Percentiles rank a stretch among this genome's conserved stretches.
Evolutionary conservation across 2,888 invertebrate genomes (phyloP).

Genomic region (Ferrisia virgata): DNA sequence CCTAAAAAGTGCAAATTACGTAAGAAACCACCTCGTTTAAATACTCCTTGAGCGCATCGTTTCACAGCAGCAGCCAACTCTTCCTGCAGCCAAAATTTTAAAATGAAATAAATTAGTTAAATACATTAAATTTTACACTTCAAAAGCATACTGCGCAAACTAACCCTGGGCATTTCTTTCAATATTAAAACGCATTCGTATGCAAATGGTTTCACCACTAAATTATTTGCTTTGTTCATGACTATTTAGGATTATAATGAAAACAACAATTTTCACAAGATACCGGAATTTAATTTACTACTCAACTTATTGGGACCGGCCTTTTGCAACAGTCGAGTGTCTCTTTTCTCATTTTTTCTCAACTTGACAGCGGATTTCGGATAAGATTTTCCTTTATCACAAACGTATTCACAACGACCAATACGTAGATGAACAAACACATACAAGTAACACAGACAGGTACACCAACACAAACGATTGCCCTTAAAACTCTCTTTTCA

Average conservation of each 20-base stretch:
- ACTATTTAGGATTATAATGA: neutral
- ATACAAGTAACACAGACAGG: too few relatives aligned
- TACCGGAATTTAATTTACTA: too few relatives aligned
- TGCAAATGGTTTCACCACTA: neutral
- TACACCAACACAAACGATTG: too few relatives aligned
- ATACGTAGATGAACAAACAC: too few relatives aligned
- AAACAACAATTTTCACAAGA: too few relatives aligned
- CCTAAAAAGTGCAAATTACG: conserved; percentile 22
- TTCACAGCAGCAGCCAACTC: neutral
- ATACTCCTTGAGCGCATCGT: neutral
- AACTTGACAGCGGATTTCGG: too few relatives aligned
- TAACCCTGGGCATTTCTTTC: conserved; percentile 10
- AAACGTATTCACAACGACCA: too few relatives aligned
- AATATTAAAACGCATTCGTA: conserved; percentile 16
- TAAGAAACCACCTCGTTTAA: neutral
- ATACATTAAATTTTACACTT: too few relatives aligned
- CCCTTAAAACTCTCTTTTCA: neutral
- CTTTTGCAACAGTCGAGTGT: too few relatives aligned
- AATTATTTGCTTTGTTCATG: neutral
- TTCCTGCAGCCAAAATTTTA: neutral
- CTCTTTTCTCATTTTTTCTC: too few relatives aligned
- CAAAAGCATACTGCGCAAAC: neutral
- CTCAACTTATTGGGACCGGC: too few relatives aligned
- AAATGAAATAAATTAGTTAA: neutral
- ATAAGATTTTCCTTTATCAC: too few relatives aligned